phyloP scores from a whole-genome alignment of 2,113 vertebrate species.

The Corythornis madagascariensis region DNA sequence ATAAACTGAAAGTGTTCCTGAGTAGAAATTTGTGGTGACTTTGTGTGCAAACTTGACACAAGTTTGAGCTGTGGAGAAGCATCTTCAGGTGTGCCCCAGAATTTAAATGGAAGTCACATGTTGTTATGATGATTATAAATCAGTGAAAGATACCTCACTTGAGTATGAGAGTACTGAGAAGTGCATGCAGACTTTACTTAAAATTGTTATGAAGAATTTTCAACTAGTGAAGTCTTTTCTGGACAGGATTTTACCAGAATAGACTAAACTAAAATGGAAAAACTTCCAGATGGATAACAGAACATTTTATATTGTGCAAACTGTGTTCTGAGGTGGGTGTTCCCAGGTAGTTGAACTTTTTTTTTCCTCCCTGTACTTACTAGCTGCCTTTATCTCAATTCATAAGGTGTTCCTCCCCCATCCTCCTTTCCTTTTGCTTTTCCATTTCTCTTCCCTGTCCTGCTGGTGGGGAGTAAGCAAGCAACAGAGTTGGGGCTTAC shows the following conservation, averaged over 20 bases:
- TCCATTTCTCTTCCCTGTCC: background rate
- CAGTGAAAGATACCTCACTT: background rate
- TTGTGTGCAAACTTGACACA: background rate
- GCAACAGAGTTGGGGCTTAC: background rate
- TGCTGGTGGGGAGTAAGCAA: background rate
- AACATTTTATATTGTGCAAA: background rate
- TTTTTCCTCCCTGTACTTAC: fast-evolving
- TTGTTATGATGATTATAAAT: background rate
- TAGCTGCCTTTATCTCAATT: background rate
- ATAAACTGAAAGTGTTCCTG: no score
- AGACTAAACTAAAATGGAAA: background rate
- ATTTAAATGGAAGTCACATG: background rate
- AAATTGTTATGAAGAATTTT: background rate
- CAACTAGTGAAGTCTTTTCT: background rate
- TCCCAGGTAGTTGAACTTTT: background rate
- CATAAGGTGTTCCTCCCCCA: background rate
- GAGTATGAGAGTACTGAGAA: background rate
- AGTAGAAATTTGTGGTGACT: background rate
- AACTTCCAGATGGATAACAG: background rate
- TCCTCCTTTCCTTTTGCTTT: fast-evolving
- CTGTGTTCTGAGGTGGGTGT: background rate
- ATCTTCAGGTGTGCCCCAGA: background rate
- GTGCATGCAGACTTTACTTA: background rate
- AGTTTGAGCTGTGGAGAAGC: background rate
- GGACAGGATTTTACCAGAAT: background rate